A percentile compares a stretch with the other conserved stretches of the same genome.
Conservation (phyloP, 2,113 vertebrate species). For the Neolamprologus modestus region DNA sequence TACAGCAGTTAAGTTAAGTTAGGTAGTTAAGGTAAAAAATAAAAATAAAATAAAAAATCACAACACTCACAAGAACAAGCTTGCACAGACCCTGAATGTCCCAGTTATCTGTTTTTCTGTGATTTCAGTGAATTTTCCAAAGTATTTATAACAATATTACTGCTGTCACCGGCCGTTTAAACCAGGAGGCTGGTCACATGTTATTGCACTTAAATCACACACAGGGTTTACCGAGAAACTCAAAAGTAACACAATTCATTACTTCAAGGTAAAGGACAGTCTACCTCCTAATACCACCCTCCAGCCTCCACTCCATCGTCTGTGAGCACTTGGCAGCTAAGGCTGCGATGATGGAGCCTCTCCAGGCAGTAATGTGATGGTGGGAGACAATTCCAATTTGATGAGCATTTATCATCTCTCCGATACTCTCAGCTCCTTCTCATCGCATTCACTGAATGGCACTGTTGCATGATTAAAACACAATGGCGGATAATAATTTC, state of each 20-base stretch:
- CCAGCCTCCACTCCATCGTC: not conserved
- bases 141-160: not conserved
- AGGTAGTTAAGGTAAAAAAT: not conserved
- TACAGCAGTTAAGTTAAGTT: not conserved
- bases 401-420: constrained; percentile 31
- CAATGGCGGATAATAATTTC: not conserved
- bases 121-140: not conserved
- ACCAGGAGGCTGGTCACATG: not conserved
- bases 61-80: not conserved
- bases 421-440: not conserved
- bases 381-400: constrained; percentile 32
- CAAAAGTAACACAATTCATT: not conserved
- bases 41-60: not conserved
- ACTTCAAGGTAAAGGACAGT: not conserved
- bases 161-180: not conserved
- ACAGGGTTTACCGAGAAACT: not conserved
- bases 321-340: constrained; percentile 24
- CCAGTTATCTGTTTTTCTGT: not conserved
- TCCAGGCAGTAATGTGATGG: constrained; percentile 42
- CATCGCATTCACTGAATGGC: not conserved
- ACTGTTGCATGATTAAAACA: not conserved
- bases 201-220: not conserved
- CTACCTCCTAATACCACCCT: not conserved
- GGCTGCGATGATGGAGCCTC: constrained; percentile 30
- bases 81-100: not conserved